phyloP scores from a whole-genome alignment of 1,140 invertebrate genomes.

The Glomeris maerens region DNA sequence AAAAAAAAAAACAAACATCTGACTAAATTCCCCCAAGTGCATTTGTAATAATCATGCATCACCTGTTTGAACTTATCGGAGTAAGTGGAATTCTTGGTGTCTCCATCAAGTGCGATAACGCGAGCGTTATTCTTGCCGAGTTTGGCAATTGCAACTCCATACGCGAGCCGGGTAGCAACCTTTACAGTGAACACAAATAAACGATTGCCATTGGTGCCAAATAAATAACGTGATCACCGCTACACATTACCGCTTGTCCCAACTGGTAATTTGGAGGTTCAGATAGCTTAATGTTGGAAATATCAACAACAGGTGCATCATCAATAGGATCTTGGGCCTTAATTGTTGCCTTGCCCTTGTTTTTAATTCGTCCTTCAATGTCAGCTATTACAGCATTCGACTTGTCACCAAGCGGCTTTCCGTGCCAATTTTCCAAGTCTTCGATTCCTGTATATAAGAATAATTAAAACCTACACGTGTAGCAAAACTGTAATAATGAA shows the following conservation, averaged over 20 bases:
- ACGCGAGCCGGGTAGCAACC: conserved; percentile 85
- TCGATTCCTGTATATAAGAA: conserved; percentile 56
- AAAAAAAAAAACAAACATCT: not conserved
- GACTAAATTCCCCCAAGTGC: not conserved
- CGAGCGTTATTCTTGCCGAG: conserved; percentile 61
- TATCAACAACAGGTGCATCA: conserved; percentile 53
- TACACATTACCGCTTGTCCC: conserved; percentile 31
- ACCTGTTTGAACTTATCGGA: conserved; percentile 78
- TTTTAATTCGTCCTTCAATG: conserved; percentile 49
- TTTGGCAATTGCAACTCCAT: conserved; percentile 85
- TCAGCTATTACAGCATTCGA: conserved; percentile 57
- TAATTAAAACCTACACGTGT: too few relatives aligned
- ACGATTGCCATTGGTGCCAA: not conserved
- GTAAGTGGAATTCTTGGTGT: conserved; percentile 97
- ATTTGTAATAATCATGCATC: not conserved
- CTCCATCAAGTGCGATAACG: conserved; percentile 84
- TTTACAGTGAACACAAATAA: conserved; percentile 14
- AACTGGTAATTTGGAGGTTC: conserved; percentile 69
- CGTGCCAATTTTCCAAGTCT: conserved; percentile 92
- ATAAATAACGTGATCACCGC: not conserved
- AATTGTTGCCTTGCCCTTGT: conserved; percentile 38
- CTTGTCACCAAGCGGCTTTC: conserved; percentile 79
- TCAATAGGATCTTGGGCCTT: conserved; percentile 48
- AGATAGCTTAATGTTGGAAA: conserved; percentile 60
- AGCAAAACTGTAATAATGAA: too few relatives aligned